Base-by-base conservation (phyloP, 2,888 invertebrate species). In the Volucella bombylans region DNA sequence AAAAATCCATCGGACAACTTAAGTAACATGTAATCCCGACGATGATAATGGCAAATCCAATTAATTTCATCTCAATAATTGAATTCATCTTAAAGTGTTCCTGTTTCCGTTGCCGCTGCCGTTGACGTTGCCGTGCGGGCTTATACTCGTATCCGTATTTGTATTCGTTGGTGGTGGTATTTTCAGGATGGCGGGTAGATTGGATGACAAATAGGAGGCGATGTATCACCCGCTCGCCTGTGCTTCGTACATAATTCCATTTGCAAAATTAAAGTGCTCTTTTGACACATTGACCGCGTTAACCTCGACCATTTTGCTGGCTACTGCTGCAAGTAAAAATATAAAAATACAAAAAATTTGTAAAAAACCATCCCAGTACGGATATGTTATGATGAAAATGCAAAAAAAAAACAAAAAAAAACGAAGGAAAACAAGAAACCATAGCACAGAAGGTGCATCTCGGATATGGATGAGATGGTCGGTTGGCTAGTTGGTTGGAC, bases 281-380 rank as follows among this genome's bases (percentile, higher is more conserved):
- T 86, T 86, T 86, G 86, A 86, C 86, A 86, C 86, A 86, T 86
- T 86, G 86, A 86, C 86, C 86, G 86, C 82, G 69, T 82, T 82
- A 86, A 78, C 82, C 86, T 65, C 86, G 49, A 59, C 68, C 64
- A 11, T 50, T 52, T 45, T 14, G n/a, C 57, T 23, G 69, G 55
- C 67, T 23, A 38, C 31, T 38, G 38, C 38, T 57, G 74, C 68
- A 65, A 4, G 31, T 49, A n/a, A 68, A 77, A 69, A 74, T 68
- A 68, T n/a, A 31, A 47, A 71, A 71, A 64, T 64, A n/a, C n/a
- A n/a, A n/a, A n/a, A n/a, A n/a, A n/a, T n/a, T n/a, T n/a, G n/a
- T n/a, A n/a, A n/a, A n/a, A n/a, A n/a, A n/a, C n/a, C n/a, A n/a
- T n/a, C n/a, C n/a, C n/a, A n/a, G n/a, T n/a, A n/a, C n/a, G n/a